phyloP scores from a whole-genome alignment of 2,113 vertebrate genomes.

The Athene cunicularia region DNA sequence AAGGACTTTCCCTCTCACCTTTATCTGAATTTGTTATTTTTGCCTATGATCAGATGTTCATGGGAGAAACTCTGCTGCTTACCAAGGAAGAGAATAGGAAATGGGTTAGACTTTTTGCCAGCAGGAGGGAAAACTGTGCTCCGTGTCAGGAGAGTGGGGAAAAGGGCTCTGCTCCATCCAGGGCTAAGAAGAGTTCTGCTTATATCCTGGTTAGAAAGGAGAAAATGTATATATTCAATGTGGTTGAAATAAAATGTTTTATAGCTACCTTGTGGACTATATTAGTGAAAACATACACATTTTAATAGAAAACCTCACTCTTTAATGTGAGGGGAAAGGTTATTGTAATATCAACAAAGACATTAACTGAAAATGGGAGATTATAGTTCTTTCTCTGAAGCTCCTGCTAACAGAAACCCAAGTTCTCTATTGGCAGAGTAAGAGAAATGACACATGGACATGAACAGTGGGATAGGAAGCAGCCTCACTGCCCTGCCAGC shows the following conservation, averaged over 20 bases:
- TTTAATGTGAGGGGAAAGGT: neutral
- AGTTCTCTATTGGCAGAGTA: neutral
- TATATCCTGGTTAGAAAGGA: neutral
- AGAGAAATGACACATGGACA: neutral
- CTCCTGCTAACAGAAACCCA: neutral
- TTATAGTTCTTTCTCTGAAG: neutral
- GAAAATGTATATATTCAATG: neutral
- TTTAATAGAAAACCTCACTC: neutral
- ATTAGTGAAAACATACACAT: neutral
- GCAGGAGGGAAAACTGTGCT: neutral
- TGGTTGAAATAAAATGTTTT: neutral
- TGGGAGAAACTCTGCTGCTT: neutral
- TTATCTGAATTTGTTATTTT: neutral
- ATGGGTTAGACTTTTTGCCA: neutral
- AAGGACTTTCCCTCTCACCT: neutral
- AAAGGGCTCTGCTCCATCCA: neutral
- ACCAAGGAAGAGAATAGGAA: neutral
- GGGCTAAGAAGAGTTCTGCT: neutral
- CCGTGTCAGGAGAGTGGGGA: neutral
- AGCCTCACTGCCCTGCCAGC: neutral
- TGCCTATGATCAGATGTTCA: neutral
- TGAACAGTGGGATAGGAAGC: fast-evolving
- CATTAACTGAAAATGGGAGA: neutral
- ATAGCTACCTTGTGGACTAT: neutral
- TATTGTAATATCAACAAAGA: neutral